Conservation (phyloP, 2,888 invertebrate species). For the Ornithoptera alexandrae region DNA sequence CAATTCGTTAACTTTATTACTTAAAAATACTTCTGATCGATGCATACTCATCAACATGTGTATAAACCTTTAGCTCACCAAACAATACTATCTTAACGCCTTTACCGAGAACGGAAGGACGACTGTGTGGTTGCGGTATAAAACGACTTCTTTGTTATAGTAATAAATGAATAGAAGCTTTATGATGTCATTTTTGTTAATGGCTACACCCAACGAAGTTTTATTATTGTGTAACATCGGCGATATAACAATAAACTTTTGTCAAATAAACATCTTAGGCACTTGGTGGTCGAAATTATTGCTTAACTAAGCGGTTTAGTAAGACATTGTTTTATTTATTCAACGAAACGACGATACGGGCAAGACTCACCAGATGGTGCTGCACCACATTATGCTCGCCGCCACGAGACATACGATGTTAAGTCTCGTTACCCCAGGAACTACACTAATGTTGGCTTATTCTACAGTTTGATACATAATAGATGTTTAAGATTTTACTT, state of each 20-base stretch:
- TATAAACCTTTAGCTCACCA: not conserved
- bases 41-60: not conserved
- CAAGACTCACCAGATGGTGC: too few species aligned
- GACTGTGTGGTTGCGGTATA: constrained; percentile 7
- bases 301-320: not conserved
- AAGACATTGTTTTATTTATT: too few species aligned
- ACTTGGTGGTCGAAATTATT: not conserved
- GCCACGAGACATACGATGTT: too few species aligned
- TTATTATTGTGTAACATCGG: not conserved
- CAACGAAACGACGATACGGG: too few species aligned
- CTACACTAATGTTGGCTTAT: too few species aligned
- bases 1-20: not conserved
- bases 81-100: constrained; percentile 26
- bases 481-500: too few species aligned
- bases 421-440: too few species aligned
- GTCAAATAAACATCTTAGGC: not conserved
- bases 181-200: constrained; percentile 24
- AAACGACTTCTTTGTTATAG: constrained; percentile 28
- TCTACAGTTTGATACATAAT: too few species aligned
- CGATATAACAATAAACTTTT: not conserved
- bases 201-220: constrained; percentile 3
- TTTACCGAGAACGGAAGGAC: constrained; percentile 22
- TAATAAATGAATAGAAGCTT: constrained; percentile 22
- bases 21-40: not conserved
- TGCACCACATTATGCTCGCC: too few species aligned